Evolutionary conservation across 2,113 vertebrate genomes (phyloP), one percentile per base, ranked within the genome.

Genomic region (Pteronura brasiliensis): DNA sequence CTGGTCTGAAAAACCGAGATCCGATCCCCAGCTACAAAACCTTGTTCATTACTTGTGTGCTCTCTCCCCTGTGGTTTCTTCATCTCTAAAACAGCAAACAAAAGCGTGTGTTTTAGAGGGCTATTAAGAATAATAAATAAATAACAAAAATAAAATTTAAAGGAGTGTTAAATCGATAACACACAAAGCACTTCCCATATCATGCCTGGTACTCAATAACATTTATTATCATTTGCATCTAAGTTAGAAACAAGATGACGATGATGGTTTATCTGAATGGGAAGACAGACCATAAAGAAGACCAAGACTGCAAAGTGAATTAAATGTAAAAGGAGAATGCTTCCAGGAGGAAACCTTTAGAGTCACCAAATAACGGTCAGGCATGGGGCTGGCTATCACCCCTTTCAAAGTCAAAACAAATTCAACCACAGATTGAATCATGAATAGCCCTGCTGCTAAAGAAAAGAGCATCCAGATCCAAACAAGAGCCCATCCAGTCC

Each of bases 401-500:
- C 59, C 57, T 47, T 39, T 95, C 44, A 90, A 69, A 76, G 94
- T 93, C 42, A 91, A 85, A 93, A 94, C 20, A 39, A 39, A 39
- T 42, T 4, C 4, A 4, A 4, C 82, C 94, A 93, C 74, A 97
- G 74, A 97, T 90, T 97, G 71, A 72, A 96, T 98, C 96, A 77
- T 65, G 95, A 98, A 86, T 42, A 95, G 76, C 39, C 52, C 83
- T 85, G 27, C 92, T 97, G 69, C 63, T 92, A 59, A 92, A 93
- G 80, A 55, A 92, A 89, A 91, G 88, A 25, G 57, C 59, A 49
- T 85, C 65, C 1, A 96, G 61, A 93, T 83, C 92, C 79, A 93
- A 93, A 95, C 17, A 82, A 96, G 93, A 95, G 84, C 96, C 88
- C 55, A 91, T 77, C 89, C 96, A 95, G 97, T 98, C 98, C 98